phyloP scores from a whole-genome alignment of 1,140 invertebrate genomes.

The Apis laboriosa region DNA sequence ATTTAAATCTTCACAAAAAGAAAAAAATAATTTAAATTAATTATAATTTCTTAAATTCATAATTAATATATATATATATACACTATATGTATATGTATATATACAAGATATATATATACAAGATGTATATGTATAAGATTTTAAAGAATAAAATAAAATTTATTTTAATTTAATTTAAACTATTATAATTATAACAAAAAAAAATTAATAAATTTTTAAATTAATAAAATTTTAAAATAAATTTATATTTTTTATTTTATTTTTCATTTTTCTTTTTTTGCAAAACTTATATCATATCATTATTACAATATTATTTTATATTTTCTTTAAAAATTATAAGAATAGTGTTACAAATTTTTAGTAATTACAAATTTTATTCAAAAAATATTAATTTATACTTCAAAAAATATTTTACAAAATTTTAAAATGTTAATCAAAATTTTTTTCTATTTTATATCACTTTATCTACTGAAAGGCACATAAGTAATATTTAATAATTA shows the following conservation, averaged over 20 bases:
- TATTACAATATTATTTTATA: neutral
- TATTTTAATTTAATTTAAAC: too few relatives aligned
- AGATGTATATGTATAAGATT: too few relatives aligned
- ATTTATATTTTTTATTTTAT: neutral
- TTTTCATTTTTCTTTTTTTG: neutral
- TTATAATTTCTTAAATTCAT: too few relatives aligned
- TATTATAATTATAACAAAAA: too few relatives aligned
- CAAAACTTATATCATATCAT: neutral
- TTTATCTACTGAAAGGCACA: constrained; percentile 13
- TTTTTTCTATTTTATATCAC: too few relatives aligned
- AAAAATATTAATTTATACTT: neutral
- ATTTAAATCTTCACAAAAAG: too few relatives aligned
- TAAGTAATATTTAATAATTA: constrained; percentile 1
- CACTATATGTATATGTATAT: too few relatives aligned
- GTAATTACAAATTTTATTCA: neutral
- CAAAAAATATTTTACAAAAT: neutral
- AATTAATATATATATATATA: neutral
- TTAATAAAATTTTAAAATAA: too few relatives aligned
- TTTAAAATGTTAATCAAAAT: neutral
- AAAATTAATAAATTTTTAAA: too few relatives aligned
- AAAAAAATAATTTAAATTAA: too few relatives aligned
- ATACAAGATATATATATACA: too few relatives aligned
- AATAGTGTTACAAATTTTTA: neutral
- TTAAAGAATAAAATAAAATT: too few relatives aligned
- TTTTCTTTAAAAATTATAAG: neutral